Evolutionary conservation across 2,888 invertebrate species (phyloP).

Genomic region (Ferrisia virgata): DNA sequence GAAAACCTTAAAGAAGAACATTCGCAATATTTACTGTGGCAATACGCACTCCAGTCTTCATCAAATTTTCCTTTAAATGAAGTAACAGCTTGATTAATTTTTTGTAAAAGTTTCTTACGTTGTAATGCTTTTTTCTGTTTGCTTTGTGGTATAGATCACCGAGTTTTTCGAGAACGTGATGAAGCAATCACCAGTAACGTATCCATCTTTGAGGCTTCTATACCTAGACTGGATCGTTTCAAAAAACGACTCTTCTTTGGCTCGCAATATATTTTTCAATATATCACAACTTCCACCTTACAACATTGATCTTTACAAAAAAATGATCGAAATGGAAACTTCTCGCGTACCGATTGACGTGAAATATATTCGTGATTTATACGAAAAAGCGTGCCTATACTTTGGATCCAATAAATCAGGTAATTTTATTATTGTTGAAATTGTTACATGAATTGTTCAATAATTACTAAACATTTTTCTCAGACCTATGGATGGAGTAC

Average conservation of each 20-base stretch:
- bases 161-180: slow-evolving; percentile 29
- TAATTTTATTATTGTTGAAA: background rate
- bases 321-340: slow-evolving; percentile 31
- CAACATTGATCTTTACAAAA: slow-evolving; percentile 3
- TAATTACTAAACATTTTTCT: slow-evolving; percentile 34
- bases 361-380: background rate
- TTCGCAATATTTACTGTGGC: slow-evolving; percentile 30
- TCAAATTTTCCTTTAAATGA: background rate
- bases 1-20: slow-evolving; percentile 29
- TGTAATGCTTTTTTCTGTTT: background rate
- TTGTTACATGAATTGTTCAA: background rate
- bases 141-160: background rate
- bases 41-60: background rate
- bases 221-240: slow-evolving; percentile 35
- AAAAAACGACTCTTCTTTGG: background rate
- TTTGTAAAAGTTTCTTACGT: background rate
- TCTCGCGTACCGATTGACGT: background rate
- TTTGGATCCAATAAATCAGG: slow-evolving; percentile 34
- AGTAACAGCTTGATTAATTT: background rate
- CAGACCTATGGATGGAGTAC: slow-evolving; percentile 70
- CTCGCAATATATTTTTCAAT: background rate
- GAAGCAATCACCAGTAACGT: slow-evolving; percentile 13
- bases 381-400: slow-evolving; percentile 32
- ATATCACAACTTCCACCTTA: slow-evolving; percentile 32
- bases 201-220: background rate